Evolutionary conservation across 2,888 invertebrate species (phyloP).

Genomic region (Acrocera orbiculus): DNA sequence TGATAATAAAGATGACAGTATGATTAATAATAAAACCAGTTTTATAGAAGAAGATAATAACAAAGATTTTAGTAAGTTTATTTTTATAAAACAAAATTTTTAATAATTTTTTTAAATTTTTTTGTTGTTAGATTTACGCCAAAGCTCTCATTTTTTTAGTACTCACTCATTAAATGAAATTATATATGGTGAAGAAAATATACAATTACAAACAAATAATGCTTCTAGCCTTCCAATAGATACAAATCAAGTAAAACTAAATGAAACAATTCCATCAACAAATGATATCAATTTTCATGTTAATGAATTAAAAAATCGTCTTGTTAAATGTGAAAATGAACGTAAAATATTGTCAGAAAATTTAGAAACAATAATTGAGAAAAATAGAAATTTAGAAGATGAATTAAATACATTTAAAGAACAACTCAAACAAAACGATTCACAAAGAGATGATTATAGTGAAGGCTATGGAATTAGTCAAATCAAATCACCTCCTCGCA

Average conservation of each 20-base stretch:
- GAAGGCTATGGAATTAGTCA: slow-evolving; percentile 35
- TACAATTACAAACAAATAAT: slow-evolving; percentile 10
- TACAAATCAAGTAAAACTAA: slow-evolving; percentile 22
- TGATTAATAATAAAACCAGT: no score
- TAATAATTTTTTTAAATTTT: no score
- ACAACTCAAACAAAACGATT: slow-evolving; percentile 30
- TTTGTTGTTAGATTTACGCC: no score
- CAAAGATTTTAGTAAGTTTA: no score
- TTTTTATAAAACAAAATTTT: no score
- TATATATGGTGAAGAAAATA: slow-evolving; percentile 12
- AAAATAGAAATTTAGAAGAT: slow-evolving; percentile 37
- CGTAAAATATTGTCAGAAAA: slow-evolving; percentile 37
- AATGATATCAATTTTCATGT: slow-evolving; percentile 36
- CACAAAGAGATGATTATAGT: slow-evolving; percentile 34
- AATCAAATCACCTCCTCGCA: slow-evolving; percentile 20
- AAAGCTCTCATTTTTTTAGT: no score
- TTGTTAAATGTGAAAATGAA: slow-evolving; percentile 29
- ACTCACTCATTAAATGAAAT: slow-evolving; percentile 26
- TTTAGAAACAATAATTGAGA: slow-evolving; percentile 40
- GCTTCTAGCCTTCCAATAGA: slow-evolving; percentile 22
- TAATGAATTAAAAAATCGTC: slow-evolving; percentile 36
- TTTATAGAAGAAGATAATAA: no score
- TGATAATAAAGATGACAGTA: slow-evolving; percentile 11
- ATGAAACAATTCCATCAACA: slow-evolving; percentile 18
- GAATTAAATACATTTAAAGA: slow-evolving; percentile 31